phyloP scores from a whole-genome alignment of 2,888 invertebrate species.

The Hoplodrina blanda region DNA sequence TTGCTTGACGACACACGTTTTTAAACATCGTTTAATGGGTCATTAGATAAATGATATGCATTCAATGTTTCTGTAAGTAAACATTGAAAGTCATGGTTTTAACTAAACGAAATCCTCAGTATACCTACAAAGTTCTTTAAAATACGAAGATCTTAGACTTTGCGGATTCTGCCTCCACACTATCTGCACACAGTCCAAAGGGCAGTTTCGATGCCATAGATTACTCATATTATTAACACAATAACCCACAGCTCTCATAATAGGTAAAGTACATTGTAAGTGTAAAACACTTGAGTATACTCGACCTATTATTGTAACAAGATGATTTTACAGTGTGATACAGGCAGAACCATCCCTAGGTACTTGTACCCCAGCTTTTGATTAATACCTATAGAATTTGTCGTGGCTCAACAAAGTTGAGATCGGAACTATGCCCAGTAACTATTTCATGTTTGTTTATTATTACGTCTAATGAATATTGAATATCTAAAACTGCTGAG shows the following conservation, averaged over 20 bases:
- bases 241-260: conserved; percentile 7
- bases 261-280: not conserved
- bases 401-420: conserved; percentile 63
- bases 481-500: conserved; percentile 73
- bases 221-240: conserved; percentile 29
- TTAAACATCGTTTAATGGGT: conserved; percentile 32
- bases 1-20: conserved; percentile 24
- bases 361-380: conserved; percentile 49
- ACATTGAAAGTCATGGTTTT: conserved; percentile 3
- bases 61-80: not conserved
- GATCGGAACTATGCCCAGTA: conserved; percentile 74
- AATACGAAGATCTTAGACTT: too few relatives aligned
- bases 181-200: not conserved
- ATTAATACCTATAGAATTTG: conserved; percentile 67
- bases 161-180: too few relatives aligned
- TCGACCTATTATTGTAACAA: conserved; percentile 11
- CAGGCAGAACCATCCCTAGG: conserved; percentile 19
- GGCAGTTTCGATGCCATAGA: not conserved
- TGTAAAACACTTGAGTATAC: conserved; percentile 8
- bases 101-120: too few relatives aligned
- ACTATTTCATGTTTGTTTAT: conserved; percentile 75
- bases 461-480: conserved; percentile 79
- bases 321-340: conserved; percentile 10
- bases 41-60: conserved; percentile 23
- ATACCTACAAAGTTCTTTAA: too few relatives aligned